These are phyloP conservation scores for Chrysodeixis includens DNA, from an alignment of 2,888 invertebrate species.

Conservation along the genomic window DNA sequence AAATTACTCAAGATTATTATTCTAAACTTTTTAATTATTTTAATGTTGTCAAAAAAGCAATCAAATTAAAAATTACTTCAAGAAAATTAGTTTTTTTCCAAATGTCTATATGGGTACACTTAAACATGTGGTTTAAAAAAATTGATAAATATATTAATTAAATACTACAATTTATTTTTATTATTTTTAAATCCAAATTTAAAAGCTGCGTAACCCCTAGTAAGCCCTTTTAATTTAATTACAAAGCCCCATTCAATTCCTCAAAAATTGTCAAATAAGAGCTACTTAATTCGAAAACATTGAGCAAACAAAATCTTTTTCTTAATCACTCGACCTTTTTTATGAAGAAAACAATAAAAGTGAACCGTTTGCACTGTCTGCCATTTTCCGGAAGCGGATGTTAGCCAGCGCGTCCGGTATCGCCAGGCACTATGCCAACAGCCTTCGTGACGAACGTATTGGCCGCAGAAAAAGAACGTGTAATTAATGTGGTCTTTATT, in stretches of 20 bases:
- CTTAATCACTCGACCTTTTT: constrained; percentile 56
- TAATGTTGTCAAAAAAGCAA: too few species aligned
- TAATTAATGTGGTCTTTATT: constrained; percentile 54
- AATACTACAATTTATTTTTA: too few species aligned
- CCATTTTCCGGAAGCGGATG: constrained; percentile 82
- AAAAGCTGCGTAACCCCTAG: background rate
- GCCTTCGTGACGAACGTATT: constrained; percentile 59
- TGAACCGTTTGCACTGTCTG: constrained; percentile 72
- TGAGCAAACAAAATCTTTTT: constrained; percentile 30
- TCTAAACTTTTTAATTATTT: too few species aligned
- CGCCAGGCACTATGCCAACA: constrained; percentile 78
- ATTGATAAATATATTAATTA: too few species aligned
- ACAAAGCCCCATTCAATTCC: constrained; percentile 5
- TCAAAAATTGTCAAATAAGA: constrained; percentile 11
- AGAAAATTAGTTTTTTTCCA: too few species aligned
- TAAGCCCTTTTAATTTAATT: background rate
- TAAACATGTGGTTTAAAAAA: too few species aligned
- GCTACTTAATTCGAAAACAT: constrained; percentile 22
- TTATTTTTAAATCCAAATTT: background rate
- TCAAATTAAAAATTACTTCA: too few species aligned
- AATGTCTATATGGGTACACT: too few species aligned
- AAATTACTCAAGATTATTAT: too few species aligned
- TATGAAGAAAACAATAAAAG: constrained; percentile 73
- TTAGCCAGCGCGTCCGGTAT: constrained; percentile 80
- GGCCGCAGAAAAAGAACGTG: constrained; percentile 36